Percentiles rank a stretch among this genome's conserved stretches.
phyloP scores from a whole-genome alignment of 2,888 invertebrate genomes.

The Unio pictorum region DNA sequence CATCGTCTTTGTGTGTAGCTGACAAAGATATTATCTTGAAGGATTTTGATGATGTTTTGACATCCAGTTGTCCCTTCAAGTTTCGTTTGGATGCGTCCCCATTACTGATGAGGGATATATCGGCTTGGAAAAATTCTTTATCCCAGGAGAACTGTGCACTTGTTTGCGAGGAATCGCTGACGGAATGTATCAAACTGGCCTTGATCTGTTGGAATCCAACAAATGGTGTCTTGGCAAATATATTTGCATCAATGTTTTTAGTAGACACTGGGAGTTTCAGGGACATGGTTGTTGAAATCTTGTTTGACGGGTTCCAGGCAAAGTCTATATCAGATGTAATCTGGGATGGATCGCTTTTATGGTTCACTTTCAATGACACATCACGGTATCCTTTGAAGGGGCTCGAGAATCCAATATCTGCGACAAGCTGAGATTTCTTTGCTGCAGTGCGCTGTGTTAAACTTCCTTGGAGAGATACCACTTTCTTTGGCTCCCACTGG shows the following conservation, averaged over 20 bases:
- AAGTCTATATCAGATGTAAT: conserved; percentile 36
- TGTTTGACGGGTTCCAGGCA: conserved; percentile 36
- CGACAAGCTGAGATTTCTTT: conserved; percentile 27
- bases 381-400: conserved; percentile 23
- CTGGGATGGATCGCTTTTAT: conserved; percentile 23
- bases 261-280: conserved; percentile 42
- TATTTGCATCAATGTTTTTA: conserved; percentile 27
- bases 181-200: conserved; percentile 33
- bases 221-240: conserved; percentile 46
- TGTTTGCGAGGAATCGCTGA: conserved; percentile 25
- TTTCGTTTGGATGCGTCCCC: conserved; percentile 24
- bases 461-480: conserved; percentile 14
- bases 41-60: conserved; percentile 37
- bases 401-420: conserved; percentile 27
- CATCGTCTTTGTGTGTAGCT: conserved; percentile 34
- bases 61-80: conserved; percentile 30
- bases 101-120: conserved; percentile 36
- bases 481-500: conserved; percentile 28
- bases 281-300: conserved; percentile 38
- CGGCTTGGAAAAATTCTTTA: conserved; percentile 28
- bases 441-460: too few relatives aligned
- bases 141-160: conserved; percentile 32
- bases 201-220: conserved; percentile 29
- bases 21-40: conserved; percentile 21
- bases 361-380: conserved; percentile 25